Percentiles rank a stretch among this genome's conserved stretches.
phyloP scores from a whole-genome alignment of 2,113 vertebrate species.

The mouse (Mus musculus) region DNA sequence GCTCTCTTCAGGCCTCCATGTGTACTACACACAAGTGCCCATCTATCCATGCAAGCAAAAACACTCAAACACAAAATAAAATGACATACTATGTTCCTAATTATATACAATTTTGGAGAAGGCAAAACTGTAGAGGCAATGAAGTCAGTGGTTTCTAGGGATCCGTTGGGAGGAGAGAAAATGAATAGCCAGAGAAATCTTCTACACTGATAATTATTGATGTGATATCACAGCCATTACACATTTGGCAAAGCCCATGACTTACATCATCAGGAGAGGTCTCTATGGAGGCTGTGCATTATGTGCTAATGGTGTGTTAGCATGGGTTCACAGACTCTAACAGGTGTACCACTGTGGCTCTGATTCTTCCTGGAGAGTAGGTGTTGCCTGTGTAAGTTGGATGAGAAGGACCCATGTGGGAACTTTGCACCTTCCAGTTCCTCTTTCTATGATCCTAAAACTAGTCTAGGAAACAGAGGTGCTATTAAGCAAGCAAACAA shows the following conservation, averaged over 20 bases:
- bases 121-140: neutral
- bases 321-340: rapidly evolving
- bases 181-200: no score
- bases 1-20: neutral
- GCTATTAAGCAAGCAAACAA: neutral
- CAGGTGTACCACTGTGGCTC: no score
- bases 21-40: neutral
- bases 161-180: no score
- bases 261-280: neutral
- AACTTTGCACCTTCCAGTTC: neutral
- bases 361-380: neutral
- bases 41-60: neutral
- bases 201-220: neutral
- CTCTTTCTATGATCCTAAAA: neutral
- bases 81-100: neutral
- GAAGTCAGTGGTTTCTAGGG: neutral
- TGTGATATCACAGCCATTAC: rapidly evolving
- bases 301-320: neutral
- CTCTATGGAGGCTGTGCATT: no score
- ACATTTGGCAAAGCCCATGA: neutral
- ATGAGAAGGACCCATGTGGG: rapidly evolving
- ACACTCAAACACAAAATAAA: neutral
- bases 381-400: neutral
- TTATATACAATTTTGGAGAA: neutral
- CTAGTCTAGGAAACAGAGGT: neutral